Base-by-base conservation (phyloP, 2,888 invertebrate species). In the Pyrrhia umbra region DNA sequence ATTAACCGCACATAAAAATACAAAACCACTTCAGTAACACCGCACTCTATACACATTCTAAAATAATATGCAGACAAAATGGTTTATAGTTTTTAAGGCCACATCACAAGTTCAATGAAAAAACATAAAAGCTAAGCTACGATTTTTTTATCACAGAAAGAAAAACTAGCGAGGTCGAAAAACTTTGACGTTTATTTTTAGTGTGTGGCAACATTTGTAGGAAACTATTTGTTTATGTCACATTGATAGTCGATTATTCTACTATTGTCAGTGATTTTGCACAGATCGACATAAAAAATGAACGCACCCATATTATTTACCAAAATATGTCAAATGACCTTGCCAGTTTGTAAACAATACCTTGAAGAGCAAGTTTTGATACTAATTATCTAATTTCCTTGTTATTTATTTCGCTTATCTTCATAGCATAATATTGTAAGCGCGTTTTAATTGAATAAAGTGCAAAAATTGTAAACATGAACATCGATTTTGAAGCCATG, bases 331-430 rank as follows among this genome's bases (percentile, higher is more conserved):
- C 92, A 95, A 92, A 95, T 96, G 96, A 96, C 96, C 96, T 96
- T 96, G 96, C 95, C 91, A 96, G 96, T 96, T 97, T 96, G 96
- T 96, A 97, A 97, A 97, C 96, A 96, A 95, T 91, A 96, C 95
- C 95, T 96, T 96, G 85, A 75, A 73, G 70, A 83, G 79, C 65
- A 76, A 75, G 69, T 84, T 96, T 95, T 96, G 95, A 90, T 92
- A 85, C 73, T 84, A 86, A 82, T 84, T 83, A 87, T 83, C 79
- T 81, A 65, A 84, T 87, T 96, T 96, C 95, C 95, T 93, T 95
- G 94, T 96, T 95, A 95, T 92, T 80, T 92, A 89, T 67, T 77
- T 50, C 68, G 61, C 68, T 93, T 95, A 94, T 42, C 23, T 23
- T 62, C 52, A 37, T 61, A 51, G 25, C 39, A 23, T 56, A 58